A percentile compares a stretch with the other conserved stretches of the same genome.
phyloP scores from a whole-genome alignment of 2,888 invertebrate species.

The Microctonus aethiopoides region DNA sequence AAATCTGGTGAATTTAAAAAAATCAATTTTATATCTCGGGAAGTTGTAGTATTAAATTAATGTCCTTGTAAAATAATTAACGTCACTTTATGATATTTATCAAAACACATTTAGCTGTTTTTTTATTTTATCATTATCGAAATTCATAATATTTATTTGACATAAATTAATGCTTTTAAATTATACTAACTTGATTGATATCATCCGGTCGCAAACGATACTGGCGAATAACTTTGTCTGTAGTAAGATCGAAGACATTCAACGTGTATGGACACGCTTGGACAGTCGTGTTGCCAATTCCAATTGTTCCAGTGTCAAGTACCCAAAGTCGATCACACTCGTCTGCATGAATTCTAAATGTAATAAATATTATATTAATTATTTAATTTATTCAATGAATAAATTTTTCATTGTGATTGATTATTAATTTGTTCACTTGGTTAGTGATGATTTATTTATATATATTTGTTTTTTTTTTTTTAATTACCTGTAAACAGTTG shows the following conservation, averaged over 20 bases:
- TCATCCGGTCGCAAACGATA: conserved; percentile 79
- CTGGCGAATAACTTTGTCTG: conserved; percentile 76
- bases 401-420: no score
- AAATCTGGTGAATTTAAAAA: not conserved
- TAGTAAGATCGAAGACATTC: conserved; percentile 81
- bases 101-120: no score
- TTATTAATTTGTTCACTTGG: not conserved
- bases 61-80: not conserved
- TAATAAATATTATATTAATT: conserved; percentile 1
- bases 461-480: not conserved
- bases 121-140: not conserved
- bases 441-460: not conserved
- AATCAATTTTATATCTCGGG: not conserved
- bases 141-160: not conserved
- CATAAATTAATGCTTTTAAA: no score
- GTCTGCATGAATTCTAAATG: conserved; percentile 77
- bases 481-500: conserved; percentile 75
- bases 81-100: no score
- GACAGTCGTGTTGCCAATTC: conserved; percentile 79
- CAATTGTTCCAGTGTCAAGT: conserved; percentile 84
- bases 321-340: conserved; percentile 86
- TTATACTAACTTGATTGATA: conserved; percentile 71
- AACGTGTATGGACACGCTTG: conserved; percentile 84
- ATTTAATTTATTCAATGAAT: conserved; percentile 13
- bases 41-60: conserved; percentile 1